Percentiles rank a stretch among this genome's conserved stretches.
Evolutionary conservation across 2,797 vertebrate species (phyloP).

Genomic region (Rhodeus uyekii): DNA sequence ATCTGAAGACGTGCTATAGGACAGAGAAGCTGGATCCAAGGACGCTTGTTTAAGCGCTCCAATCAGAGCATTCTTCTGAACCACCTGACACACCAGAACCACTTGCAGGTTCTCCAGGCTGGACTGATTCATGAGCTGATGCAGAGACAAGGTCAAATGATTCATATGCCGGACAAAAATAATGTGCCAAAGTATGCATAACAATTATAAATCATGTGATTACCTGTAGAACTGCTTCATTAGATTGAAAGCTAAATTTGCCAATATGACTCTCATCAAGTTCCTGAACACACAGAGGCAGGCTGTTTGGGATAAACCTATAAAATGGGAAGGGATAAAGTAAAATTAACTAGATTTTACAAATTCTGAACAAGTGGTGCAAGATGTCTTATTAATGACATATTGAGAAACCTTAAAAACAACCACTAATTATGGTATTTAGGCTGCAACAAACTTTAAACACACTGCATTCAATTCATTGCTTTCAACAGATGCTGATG

Average conservation of each 20-base stretch:
- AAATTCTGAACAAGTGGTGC: background rate
- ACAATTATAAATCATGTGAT: slow-evolving; percentile 10
- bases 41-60: slow-evolving; percentile 72
- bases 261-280: slow-evolving; percentile 75
- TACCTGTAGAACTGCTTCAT: slow-evolving; percentile 72
- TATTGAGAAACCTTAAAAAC: background rate
- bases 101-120: slow-evolving; percentile 78
- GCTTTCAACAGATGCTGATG: background rate
- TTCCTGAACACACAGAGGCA: slow-evolving; percentile 77
- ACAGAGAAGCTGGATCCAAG: too few species aligned
- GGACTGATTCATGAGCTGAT: slow-evolving; percentile 72
- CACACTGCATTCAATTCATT: background rate
- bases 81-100: slow-evolving; percentile 76
- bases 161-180: background rate
- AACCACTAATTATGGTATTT: background rate
- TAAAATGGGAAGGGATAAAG: background rate
- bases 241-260: slow-evolving; percentile 77
- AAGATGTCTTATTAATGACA: background rate
- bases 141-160: background rate
- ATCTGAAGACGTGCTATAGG: slow-evolving; percentile 53
- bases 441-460: background rate
- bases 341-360: background rate
- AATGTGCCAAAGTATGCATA: background rate
- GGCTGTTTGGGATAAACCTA: slow-evolving; percentile 74
- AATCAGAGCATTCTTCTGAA: slow-evolving; percentile 79